phyloP scores from a whole-genome alignment of 2,888 invertebrate genomes.

The Rhopalosiphum nymphaeae region DNA sequence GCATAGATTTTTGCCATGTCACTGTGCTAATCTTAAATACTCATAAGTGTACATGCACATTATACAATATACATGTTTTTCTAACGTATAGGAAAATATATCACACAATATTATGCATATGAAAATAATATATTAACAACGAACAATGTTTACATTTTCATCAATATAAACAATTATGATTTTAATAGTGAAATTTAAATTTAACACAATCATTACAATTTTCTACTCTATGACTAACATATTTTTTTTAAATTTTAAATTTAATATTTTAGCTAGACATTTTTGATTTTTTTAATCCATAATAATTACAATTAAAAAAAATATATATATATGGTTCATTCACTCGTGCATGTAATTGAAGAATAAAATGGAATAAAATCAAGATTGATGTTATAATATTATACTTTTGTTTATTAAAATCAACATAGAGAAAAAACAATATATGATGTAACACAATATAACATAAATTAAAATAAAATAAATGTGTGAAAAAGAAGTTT shows the following conservation, averaged over 20 bases:
- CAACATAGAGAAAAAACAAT: not conserved
- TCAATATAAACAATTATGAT: no score
- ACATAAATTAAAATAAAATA: not conserved
- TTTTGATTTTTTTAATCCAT: not conserved
- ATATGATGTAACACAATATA: not conserved
- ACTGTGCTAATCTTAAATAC: no score
- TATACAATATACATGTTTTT: no score
- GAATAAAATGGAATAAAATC: not conserved
- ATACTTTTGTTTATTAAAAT: not conserved
- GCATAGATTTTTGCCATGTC: no score
- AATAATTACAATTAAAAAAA: not conserved
- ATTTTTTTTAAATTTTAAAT: no score
- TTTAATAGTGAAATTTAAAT: no score
- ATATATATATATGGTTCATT: fast-evolving
- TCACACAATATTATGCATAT: no score
- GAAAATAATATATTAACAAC: no score
- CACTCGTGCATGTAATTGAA: not conserved
- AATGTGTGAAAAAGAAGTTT: not conserved
- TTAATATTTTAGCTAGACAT: not conserved
- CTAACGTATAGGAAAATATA: no score
- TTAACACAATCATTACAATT: not conserved
- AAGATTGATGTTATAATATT: not conserved
- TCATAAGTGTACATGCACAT: no score
- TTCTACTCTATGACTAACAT: not conserved
- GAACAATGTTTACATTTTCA: no score